Base-by-base conservation (phyloP, 2,888 invertebrate genomes). In the Cosmia trapezina region DNA sequence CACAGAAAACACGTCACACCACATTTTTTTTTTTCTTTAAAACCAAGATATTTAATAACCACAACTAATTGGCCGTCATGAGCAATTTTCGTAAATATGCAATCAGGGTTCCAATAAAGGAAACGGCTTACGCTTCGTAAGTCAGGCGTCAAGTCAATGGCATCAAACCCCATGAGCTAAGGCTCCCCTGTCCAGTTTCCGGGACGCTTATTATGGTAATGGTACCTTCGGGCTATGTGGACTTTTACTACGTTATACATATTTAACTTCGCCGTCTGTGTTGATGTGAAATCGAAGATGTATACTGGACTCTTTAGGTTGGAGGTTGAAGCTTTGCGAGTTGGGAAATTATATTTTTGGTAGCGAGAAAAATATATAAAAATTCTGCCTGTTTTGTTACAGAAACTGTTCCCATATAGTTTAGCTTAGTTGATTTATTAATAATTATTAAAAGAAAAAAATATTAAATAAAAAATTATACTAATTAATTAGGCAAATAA, bases 111-210 rank as follows among this genome's bases (percentile, higher is more conserved):
- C 74, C 79, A 84, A 81, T 86, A 83, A 80, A 73, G 73, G 67
- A 83, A 80, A 73, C 80, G 80, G 70, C 60, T 54, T 54, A 60
- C 76, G 80, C 80, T 80, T 80, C 81, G 83, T 45, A 83, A 80
- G 84, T 87, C 87, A 85, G 76, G 78, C 87, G 87, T 86, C 88
- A 84, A 84, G 78, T 80, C 76, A 73, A 83, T 72, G 70, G 76
- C 72, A 60, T 63, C 73, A 74, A 73, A 62, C 72, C 82, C 80
- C 81, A 54, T 73, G 80, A 75, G 75, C 61, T 37, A 59, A 72
- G 68, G 69, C 70, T 22, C 72, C 82, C 84, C 82, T 75, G 80
- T 77, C 82, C 80, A 80, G 79, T 85, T 83, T 76, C 83, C 78
- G 78, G 74, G 76, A 70, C 73, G 79, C 83, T 81, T 84, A 85